Base-by-base conservation (phyloP, 2,888 invertebrate species). In the Teleogryllus oceanicus region DNA sequence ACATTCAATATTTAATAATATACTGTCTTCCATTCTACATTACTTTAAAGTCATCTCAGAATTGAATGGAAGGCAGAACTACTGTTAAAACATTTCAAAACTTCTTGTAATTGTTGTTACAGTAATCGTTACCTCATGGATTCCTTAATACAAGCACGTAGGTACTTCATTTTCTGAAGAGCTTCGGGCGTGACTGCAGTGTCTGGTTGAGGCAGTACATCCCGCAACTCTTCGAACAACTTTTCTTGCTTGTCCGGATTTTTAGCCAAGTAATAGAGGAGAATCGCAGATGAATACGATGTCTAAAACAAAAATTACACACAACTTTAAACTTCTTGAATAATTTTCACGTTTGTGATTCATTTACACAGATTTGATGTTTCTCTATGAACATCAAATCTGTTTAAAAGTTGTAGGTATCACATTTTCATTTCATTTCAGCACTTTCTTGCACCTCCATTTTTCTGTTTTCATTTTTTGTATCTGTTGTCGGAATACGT, bases 221-320 rank as follows among this genome's bases (percentile, higher is more conserved):
- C 62, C 49, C 77, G 80, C 13, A 87, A 83, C 83, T 89, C 89
- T 75, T 85, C 80, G 77, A 84, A 85, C 16, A 89, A 83, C 78
- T 87, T 89, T 16, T 90, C 88, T 84, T 92, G 92, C 8, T 87
- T 88, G 10, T 87, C 85, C 75, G 87, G 89, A 85, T 91, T 88
- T 51, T 82, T 86, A 1, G 91, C 90, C 83, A 92, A 85, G 82
- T 89, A 87, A 84, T 91, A 92, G 37, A 92, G 84, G 1, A 88
- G 81, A 80, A 87, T 88, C 5, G 86, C 87, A 4, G 88, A 79
- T 4, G 86, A 83, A 80, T 85, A 85, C 2, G 87, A 83, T 11
- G 86, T 87, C 85, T 85, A 79, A 49, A 75, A 80, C 62, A 62
- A n/a, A 62, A 62, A 8, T 16, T 62, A 11, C 12, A 21, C 8